phyloP scores from a whole-genome alignment of 1,140 invertebrate species.

The Venustaconcha ellipsiformis region DNA sequence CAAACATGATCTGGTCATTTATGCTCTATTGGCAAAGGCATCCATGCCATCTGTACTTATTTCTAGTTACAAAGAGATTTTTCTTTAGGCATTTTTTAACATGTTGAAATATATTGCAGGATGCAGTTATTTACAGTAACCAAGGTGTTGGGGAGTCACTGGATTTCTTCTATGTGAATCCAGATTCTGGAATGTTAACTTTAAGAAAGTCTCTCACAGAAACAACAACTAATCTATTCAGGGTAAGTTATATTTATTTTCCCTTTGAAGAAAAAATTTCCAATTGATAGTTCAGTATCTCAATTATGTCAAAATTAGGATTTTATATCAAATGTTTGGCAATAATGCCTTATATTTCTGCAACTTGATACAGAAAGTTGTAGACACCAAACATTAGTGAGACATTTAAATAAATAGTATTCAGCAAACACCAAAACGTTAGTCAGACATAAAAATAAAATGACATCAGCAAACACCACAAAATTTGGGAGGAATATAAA shows the following conservation, averaged over 20 bases:
- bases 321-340: conserved; percentile 32
- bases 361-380: conserved; percentile 22
- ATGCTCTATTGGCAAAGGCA: neutral
- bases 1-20: neutral
- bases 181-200: conserved; percentile 43
- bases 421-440: neutral
- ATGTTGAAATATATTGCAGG: conserved; percentile 32
- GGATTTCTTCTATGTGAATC: conserved; percentile 51
- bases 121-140: conserved; percentile 37
- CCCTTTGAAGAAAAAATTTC: neutral
- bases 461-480: too few relatives aligned
- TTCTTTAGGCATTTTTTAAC: neutral
- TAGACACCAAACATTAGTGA: conserved; percentile 1
- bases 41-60: neutral
- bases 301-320: conserved; percentile 25
- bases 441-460: too few relatives aligned
- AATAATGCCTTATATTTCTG: conserved; percentile 27
- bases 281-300: neutral
- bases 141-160: conserved; percentile 24
- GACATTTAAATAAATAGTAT: neutral
- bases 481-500: too few relatives aligned
- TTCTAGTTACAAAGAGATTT: neutral
- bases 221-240: conserved; percentile 20
- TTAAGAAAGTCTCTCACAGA: conserved; percentile 40
- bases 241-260: conserved; percentile 23